Evolutionary conservation across 2,797 vertebrate species (phyloP), one percentile per base, ranked within the genome.

Genomic region (Oreochromis grahami): DNA sequence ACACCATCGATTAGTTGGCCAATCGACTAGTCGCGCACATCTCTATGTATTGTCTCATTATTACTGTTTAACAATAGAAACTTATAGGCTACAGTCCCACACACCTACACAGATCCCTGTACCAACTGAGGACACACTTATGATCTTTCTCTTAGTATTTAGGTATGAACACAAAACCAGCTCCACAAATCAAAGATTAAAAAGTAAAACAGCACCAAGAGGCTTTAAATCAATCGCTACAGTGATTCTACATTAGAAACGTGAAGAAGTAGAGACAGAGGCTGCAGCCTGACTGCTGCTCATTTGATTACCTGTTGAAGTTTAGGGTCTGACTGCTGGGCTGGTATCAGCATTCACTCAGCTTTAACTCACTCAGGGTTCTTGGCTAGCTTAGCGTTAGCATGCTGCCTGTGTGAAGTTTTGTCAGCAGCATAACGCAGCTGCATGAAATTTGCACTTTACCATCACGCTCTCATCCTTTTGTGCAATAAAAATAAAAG

Each of bases 331-430:
- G 1, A 15, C 56, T 60, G 32, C 32, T 60, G 17, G 9, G 32
- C 32, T 60, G 34, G 58, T 0, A 0, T 36, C 32, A 34, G 0
- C 56, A 34, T 60, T 60, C 58, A n/a, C 17, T 60, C 56, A 36
- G 56, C 56, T 19, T 60, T 19, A 60, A 34, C 29, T 60, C 29
- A 19, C 58, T n/a, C 32, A 3, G 58, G 58, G 32, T n/a, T 63
- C 32, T 36, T 10, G 58, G 32, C 58, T 36, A 63, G 32, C 58
- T 63, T 63, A 63, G 58, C 6, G 0, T 63, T 36, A 63, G 32
- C 58, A 36, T 63, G 4, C 0, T 63, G 6, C 32, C 58, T 36
- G 17, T n/a, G 17, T 63, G 58, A 63, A 63, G 17, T 63, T 63
- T 36, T 63, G 58, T 0, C 36, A 36, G 17, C 32, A 34, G 15